phyloP scores from a whole-genome alignment of 2,888 invertebrate genomes.

The Nasonovia ribisnigri region DNA sequence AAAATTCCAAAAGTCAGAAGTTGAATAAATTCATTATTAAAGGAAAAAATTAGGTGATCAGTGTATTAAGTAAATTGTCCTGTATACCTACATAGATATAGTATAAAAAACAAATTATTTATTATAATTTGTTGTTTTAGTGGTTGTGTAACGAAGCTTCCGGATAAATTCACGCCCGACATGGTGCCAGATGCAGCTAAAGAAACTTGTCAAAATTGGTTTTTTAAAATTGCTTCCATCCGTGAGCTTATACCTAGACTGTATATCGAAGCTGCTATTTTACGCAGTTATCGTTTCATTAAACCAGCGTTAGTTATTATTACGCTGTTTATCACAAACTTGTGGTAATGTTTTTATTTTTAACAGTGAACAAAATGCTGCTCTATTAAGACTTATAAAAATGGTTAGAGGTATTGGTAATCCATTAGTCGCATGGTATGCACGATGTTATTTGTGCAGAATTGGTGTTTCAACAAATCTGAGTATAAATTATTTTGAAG shows the following conservation, averaged over 20 bases:
- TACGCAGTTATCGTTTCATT: constrained; percentile 90
- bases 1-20: neutral
- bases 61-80: neutral
- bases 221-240: constrained; percentile 98
- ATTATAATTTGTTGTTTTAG: constrained; percentile 23
- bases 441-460: constrained; percentile 89
- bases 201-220: constrained; percentile 98
- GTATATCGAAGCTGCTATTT: constrained; percentile 93
- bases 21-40: neutral
- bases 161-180: constrained; percentile 70
- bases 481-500: constrained; percentile 76
- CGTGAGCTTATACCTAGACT: constrained; percentile 92
- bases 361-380: constrained; percentile 68
- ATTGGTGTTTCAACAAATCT: constrained; percentile 77
- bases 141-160: constrained; percentile 55
- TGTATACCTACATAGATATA: neutral
- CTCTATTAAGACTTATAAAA: constrained; percentile 81
- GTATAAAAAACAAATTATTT: neutral
- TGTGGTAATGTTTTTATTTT: neutral
- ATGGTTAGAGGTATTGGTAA: constrained; percentile 96
- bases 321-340: neutral
- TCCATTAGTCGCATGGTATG: constrained; percentile 91
- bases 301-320: constrained; percentile 71
- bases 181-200: constrained; percentile 88
- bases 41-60: neutral